Evolutionary conservation across 2,113 vertebrate species (phyloP), one percentile per base, ranked within the genome.

Genomic region (Propithecus coquereli): DNA sequence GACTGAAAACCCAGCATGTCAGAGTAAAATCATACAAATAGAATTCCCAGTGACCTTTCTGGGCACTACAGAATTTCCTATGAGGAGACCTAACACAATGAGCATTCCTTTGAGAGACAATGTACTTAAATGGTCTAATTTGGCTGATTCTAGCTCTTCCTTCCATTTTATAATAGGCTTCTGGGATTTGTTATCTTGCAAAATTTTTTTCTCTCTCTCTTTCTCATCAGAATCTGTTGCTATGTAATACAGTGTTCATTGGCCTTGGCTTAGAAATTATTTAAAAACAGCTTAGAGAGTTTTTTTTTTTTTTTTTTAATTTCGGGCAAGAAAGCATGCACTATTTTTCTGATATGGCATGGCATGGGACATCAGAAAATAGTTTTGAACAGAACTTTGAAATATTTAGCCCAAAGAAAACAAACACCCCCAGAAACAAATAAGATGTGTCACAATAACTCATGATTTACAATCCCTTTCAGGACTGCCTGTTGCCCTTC

Each of bases 381-480:
- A 91, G 9, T 94, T 95, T 40, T 90, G 45, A 87, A 40, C 6
- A 73, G 93, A 95, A 94, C 47, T 95, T 94, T 71, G 59, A 91
- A 81, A 27, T 40, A 45, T 85, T 57, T 47, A 45, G n/a, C 8
- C 54, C 34, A 86, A 37, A 83, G 34, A 79, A 94, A 92, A 81
- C 40, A 97, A 83, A 92, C 37, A 17, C n/a, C 43, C 74, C 57
- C 25, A 59, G 91, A 89, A 96, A 97, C 52, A 95, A 89, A 88
- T 90, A 96, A 95, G 88, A 73, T 82, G 80, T 82, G 54, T 91
- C 90, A 90, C 43, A 87, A 66, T 84, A 96, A 86, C 77, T 90
- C 87, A 70, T 66, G 87, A 96, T 96, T 97, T 96, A 94, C 65
- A 76, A 85, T 84, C 40, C 63, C 80, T 96, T 93, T 94, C 90